Evolutionary conservation across 2,797 vertebrate genomes (phyloP), one percentile per base, ranked within the genome.

Genomic region (Heterohyrax brucei): DNA sequence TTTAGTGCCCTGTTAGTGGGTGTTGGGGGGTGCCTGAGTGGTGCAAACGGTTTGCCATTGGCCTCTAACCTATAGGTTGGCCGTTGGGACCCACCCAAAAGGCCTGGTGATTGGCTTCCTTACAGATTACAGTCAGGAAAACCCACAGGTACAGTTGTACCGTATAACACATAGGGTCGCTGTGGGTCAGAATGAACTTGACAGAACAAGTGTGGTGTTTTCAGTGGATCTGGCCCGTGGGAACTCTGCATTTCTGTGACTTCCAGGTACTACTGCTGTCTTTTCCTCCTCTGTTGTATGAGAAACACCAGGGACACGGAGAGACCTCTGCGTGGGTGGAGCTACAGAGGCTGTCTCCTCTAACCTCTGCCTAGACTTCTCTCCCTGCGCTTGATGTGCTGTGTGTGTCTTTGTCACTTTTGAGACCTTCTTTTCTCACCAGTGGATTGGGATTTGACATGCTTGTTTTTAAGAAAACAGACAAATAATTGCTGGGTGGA

Each of bases 391-490:
- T 53, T 62, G 44, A n/a, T 78, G 24, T 3, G 7, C 59, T 7
- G 8, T 10, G 1, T 62, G 46, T 8, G 14, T 81, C 83, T 72
- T 86, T 28, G 22, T 78, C 33, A 46, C 30, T 28, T 75, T 50
- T 68, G 61, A 26, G 14, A 13, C 33, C 18, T 95, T 94, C 80
- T 59, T 93, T 93, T 79, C 44, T 76, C 8, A 62, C 68, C 73
- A 75, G 8, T 12, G 0, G 81, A 6, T 84, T 89, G 75, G 84
- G 59, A 91, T 89, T 91, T 83, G 33, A 75, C 72, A 59, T 79
- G 70, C 72, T 93, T 78, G 22, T 76, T 96, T 95, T 84, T 87
- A 95, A 93, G 86, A 87, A 59, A 88, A 93, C 18, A 22, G 30
- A 39, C 68, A 76, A 78, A 39, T 59, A 93, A 84, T 56, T 76